Percentiles rank a stretch among this genome's conserved stretches.
Conservation (phyloP, 2,797 vertebrate species). For the Pterois miles region DNA sequence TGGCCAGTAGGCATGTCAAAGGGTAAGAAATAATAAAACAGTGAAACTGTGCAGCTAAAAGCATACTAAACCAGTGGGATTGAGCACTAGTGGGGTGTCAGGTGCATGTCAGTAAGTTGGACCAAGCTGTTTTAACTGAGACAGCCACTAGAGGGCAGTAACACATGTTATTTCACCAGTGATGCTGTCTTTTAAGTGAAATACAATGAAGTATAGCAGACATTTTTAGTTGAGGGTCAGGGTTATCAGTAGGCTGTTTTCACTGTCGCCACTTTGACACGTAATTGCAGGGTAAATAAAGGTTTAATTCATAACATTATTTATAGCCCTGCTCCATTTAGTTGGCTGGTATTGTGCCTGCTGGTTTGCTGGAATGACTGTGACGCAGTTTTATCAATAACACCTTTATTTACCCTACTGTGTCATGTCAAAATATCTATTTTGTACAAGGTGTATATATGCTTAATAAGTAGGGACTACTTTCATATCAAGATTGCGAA, state of each 20-base stretch:
- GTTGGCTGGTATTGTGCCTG: too few relatives aligned
- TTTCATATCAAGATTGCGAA: neutral
- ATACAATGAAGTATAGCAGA: neutral
- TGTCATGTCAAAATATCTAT: too few relatives aligned
- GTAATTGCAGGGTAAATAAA: too few relatives aligned
- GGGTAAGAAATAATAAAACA: neutral
- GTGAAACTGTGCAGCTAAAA: neutral
- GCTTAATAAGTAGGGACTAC: neutral
- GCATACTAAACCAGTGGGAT: neutral
- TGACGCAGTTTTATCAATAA: too few relatives aligned
- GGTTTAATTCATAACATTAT: too few relatives aligned
- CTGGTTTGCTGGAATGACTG: too few relatives aligned
- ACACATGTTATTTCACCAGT: neutral
- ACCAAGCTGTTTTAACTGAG: neutral
- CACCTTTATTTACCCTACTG: too few relatives aligned
- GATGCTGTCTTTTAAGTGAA: neutral
- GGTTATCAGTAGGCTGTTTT: neutral
- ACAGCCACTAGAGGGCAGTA: constrained; percentile 65
- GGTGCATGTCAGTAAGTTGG: constrained; percentile 7
- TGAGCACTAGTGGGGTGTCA: constrained; percentile 5
- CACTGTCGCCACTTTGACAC: too few relatives aligned
- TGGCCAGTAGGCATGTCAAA: neutral
- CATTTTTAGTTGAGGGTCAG: neutral
- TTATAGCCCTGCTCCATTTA: too few relatives aligned
- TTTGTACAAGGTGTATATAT: too few relatives aligned